These are phyloP conservation scores for Poeciliopsis turrubarensis DNA, from an alignment of 2,113 vertebrate species.

Conservation along the genomic window DNA sequence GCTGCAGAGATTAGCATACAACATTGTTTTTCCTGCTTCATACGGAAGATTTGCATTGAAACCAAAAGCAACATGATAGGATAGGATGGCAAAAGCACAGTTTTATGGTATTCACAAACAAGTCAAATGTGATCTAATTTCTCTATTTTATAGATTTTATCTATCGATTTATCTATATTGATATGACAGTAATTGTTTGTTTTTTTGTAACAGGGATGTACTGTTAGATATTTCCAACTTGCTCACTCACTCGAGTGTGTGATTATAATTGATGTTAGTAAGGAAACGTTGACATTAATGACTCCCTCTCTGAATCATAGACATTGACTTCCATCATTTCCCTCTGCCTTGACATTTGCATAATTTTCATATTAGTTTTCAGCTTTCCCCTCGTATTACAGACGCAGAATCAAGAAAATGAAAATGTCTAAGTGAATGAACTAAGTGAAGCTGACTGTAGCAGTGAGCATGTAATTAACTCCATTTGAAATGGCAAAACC, in stretches of 20 bases:
- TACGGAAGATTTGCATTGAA: no score
- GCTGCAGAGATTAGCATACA: no score
- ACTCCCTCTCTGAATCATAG: conserved; percentile 11
- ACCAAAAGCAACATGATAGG: no score
- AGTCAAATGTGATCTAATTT: no score
- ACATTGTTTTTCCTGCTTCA: no score
- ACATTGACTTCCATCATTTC: background rate
- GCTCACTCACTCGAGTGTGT: background rate
- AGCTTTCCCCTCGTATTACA: background rate
- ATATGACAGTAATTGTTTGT: background rate
- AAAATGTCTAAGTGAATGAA: background rate
- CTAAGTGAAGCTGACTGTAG: conserved; percentile 1
- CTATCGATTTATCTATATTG: no score
- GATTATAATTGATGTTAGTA: background rate
- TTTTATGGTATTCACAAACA: no score
- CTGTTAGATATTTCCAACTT: background rate
- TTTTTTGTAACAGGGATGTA: background rate
- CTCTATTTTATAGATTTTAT: no score
- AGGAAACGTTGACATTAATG: background rate
- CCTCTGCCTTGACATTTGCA: background rate
- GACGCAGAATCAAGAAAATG: background rate
- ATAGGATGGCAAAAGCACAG: no score
- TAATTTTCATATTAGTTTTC: conserved; percentile 8
- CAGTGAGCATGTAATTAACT: conserved; percentile 19
- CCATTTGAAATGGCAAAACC: background rate